A percentile compares a stretch with the other conserved stretches of the same genome.
phyloP scores from a whole-genome alignment of 2,113 vertebrate genomes.

The Carassius carassius region DNA sequence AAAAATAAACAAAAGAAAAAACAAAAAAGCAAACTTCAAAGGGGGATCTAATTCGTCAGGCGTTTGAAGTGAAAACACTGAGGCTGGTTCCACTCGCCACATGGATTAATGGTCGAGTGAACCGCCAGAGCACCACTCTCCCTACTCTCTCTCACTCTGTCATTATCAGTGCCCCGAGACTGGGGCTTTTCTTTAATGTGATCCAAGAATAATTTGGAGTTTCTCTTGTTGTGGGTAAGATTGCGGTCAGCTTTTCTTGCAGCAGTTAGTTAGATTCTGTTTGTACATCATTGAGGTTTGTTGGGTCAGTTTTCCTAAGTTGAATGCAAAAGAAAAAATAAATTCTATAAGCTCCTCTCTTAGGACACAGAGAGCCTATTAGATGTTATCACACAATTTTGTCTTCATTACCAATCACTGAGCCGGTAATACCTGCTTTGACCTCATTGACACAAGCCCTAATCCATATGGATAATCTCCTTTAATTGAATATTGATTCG shows the following conservation, averaged over 20 bases:
- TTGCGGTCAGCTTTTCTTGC: background rate
- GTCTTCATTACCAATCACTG: no score
- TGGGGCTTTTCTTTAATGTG: slow-evolving; percentile 7
- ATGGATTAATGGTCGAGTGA: slow-evolving; percentile 50
- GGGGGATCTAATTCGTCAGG: slow-evolving; percentile 53
- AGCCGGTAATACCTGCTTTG: background rate
- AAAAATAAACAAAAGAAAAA: slow-evolving; percentile 56
- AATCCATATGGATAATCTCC: slow-evolving; percentile 15
- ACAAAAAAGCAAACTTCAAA: slow-evolving; percentile 52
- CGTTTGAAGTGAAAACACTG: slow-evolving; percentile 57
- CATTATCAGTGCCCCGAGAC: background rate
- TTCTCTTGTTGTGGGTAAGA: slow-evolving; percentile 2
- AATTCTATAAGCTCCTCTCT: no score
- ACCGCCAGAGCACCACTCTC: slow-evolving; percentile 31
- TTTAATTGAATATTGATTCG: slow-evolving; percentile 46
- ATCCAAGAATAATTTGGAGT: background rate
- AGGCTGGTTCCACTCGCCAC: slow-evolving; percentile 55
- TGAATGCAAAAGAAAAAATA: no score
- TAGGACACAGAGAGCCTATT: background rate
- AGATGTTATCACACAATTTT: slow-evolving; percentile 17
- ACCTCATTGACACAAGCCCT: slow-evolving; percentile 18
- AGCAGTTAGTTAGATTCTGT: background rate
- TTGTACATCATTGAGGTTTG: background rate
- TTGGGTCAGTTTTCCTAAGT: no score
- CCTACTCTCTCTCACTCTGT: slow-evolving; percentile 12